phyloP scores from a whole-genome alignment of 2,113 vertebrate species.

The Heteronetta atricapilla region DNA sequence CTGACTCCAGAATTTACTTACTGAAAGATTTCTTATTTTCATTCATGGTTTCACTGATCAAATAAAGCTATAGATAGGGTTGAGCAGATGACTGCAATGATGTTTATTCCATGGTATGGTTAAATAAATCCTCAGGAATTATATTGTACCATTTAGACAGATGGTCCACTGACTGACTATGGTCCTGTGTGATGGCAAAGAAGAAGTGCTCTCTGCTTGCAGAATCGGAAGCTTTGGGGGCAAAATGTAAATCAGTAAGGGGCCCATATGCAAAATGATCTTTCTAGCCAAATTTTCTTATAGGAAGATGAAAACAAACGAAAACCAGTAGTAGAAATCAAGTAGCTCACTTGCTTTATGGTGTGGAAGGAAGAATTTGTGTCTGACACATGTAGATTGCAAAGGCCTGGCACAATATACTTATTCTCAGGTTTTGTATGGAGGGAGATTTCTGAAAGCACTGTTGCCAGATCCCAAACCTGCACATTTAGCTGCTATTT shows the following conservation, averaged over 20 bases:
- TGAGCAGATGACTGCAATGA: neutral
- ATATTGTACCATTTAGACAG: neutral
- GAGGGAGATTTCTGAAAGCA: neutral
- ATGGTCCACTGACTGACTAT: neutral
- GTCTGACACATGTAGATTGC: neutral
- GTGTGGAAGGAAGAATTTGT: neutral
- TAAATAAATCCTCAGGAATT: neutral
- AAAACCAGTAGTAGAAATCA: neutral
- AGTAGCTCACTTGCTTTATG: neutral
- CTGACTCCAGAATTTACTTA: neutral
- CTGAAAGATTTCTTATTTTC: neutral
- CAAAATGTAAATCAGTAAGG: neutral
- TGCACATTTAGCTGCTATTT: neutral
- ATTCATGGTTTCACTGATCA: neutral
- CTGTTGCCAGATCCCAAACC: neutral
- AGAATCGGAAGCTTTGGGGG: neutral
- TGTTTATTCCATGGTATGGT: accelerated
- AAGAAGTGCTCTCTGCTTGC: neutral
- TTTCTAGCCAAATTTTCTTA: neutral
- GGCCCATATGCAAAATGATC: neutral
- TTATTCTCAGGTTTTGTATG: neutral
- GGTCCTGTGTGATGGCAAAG: neutral
- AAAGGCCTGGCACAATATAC: neutral
- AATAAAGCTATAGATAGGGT: neutral
- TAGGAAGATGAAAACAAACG: neutral